These are phyloP conservation scores for Amphipyra berbera DNA, from an alignment of 2,888 invertebrate genomes.

Conservation along the genomic window DNA sequence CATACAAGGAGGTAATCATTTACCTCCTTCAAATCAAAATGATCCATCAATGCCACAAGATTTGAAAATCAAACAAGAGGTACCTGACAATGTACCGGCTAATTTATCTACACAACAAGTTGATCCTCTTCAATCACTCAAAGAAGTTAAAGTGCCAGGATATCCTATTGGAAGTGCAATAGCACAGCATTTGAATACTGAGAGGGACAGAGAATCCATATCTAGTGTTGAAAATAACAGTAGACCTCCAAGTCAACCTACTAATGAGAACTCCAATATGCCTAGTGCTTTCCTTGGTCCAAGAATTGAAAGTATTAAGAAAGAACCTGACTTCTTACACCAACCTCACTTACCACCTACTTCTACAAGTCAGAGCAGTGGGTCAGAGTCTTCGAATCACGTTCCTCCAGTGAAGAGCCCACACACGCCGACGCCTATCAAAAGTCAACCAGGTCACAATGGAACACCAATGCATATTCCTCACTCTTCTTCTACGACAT, in stretches of 20 bases:
- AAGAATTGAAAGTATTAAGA: constrained; percentile 93
- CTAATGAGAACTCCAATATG: constrained; percentile 84
- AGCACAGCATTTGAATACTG: constrained; percentile 85
- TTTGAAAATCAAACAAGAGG: constrained; percentile 88
- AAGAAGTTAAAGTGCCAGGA: constrained; percentile 94
- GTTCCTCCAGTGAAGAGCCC: constrained; percentile 90
- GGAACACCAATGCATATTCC: constrained; percentile 80
- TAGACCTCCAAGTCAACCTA: constrained; percentile 85
- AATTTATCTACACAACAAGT: constrained; percentile 87
- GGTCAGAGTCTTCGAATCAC: constrained; percentile 83
- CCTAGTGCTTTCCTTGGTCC: constrained; percentile 91
- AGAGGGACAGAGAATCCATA: constrained; percentile 86
- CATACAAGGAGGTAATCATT: constrained; percentile 73
- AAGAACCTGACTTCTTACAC: constrained; percentile 92
- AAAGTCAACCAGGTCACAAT: constrained; percentile 84
- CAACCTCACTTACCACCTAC: constrained; percentile 88
- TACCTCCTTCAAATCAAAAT: constrained; percentile 77
- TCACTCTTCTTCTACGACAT: constrained; percentile 83
- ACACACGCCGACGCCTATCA: constrained; percentile 88
- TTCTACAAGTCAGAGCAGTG: constrained; percentile 83
- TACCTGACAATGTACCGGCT: constrained; percentile 87
- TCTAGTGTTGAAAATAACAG: constrained; percentile 86
- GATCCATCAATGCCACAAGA: constrained; percentile 87
- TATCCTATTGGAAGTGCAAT: constrained; percentile 90
- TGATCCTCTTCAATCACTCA: constrained; percentile 94